Evolutionary conservation across 2,888 invertebrate species (phyloP).

Genomic region (Rhimphoctona megacephalus): DNA sequence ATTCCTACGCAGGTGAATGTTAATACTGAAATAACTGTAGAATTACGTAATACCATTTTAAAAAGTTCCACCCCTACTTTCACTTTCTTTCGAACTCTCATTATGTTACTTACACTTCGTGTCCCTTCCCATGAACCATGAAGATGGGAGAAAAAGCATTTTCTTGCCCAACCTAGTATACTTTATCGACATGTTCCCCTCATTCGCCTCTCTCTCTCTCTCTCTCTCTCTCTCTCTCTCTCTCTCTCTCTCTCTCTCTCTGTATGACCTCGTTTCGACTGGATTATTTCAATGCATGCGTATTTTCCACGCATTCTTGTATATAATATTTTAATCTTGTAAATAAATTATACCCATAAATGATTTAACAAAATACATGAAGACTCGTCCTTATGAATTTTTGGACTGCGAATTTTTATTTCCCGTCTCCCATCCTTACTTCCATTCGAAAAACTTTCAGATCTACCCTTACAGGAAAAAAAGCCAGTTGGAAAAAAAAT

Average conservation of each 20-base stretch:
- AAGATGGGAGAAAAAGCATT: not conserved
- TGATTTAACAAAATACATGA: constrained; percentile 60
- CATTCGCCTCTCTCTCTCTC: constrained; percentile 25
- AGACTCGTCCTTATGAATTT: constrained; percentile 21
- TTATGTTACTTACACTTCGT: not conserved
- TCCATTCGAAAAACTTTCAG: not conserved
- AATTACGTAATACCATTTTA: constrained; percentile 40
- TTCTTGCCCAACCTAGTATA: not conserved
- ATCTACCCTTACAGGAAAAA: not conserved
- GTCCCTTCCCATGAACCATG: not conserved
- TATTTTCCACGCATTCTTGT: constrained; percentile 81
- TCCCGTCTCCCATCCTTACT: not conserved
- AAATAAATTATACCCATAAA: constrained; percentile 83
- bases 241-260: constrained; percentile 43
- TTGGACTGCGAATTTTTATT: constrained; percentile 11
- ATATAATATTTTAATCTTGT: constrained; percentile 85
- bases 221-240: constrained; percentile 51
- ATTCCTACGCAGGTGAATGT: constrained; percentile 54
- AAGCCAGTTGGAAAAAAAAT: not conserved
- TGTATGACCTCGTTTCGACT: constrained; percentile 21
- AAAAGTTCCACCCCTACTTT: not conserved
- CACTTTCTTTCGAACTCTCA: not conserved
- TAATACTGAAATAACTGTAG: constrained; percentile 57
- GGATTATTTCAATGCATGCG: constrained; percentile 53
- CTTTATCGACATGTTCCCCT: constrained; percentile 37